Base-by-base conservation (phyloP, 1,140 invertebrate genomes). In the Aleiodes sp. region DNA sequence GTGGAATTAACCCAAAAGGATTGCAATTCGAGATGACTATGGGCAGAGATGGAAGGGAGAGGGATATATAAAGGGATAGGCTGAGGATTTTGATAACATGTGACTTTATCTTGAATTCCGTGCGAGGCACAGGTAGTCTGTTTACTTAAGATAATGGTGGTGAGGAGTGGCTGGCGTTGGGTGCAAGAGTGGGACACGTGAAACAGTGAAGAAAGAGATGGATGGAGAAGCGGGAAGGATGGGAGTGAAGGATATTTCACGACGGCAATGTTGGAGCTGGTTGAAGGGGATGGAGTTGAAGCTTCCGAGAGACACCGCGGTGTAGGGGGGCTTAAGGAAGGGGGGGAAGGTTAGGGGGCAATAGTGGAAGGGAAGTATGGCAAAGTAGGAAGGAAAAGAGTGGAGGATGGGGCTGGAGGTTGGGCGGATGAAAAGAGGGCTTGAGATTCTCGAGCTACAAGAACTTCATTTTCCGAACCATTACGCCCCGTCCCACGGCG, bases 391-490 rank as follows among this genome's bases (percentile, higher is more conserved):
- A 26, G 6, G 19, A 31, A 52, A 39, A 16, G 37, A 52, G 56
- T 66, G 68, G 67, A 68, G 28, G 71, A 37, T 46, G 56, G 65
- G 59, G 73, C 46, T 60, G 67, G 43, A 60, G 62, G 65, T 41
- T n/a, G 21, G 16, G 67, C 63, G 57, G 35, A 67, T 60, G 62
- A 21, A 63, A 73, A 61, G 67, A 56, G 59, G 66, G 71, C 60
- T 64, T 61, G 77, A 78, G 76, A 80, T 76, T 80, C 75, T 77
- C 80, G 65, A 71, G 76, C 76, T 82, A 83, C 80, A 78, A 83
- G 82, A 83, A 84, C 81, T 84, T 84, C 79, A 84, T 84, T 84
- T 84, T 84, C 82, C 80, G 63, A 82, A 77, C 82, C 82, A 84
- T 84, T 84, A 84, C 78, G 74, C 70, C 76, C 71, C 80, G 73